phyloP scores from a whole-genome alignment of 2,797 vertebrate species.

The Salmo trutta region DNA sequence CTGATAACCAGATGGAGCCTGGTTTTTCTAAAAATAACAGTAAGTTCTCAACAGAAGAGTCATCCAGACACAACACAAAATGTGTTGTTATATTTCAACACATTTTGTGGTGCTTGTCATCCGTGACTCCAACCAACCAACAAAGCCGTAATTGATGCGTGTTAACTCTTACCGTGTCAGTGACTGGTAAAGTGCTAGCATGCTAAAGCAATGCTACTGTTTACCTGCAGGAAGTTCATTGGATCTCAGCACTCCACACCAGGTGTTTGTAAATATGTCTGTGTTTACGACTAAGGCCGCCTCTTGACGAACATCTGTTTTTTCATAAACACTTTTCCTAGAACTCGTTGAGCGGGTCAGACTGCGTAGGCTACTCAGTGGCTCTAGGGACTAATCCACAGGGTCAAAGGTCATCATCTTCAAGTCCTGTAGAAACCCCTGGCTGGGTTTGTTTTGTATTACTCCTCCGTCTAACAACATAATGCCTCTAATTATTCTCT shows the following conservation, averaged over 20 bases:
- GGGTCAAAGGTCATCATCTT: slow-evolving; percentile 55
- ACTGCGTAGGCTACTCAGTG: slow-evolving; percentile 24
- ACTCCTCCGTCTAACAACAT: slow-evolving; percentile 45
- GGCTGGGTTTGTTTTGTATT: slow-evolving; percentile 47
- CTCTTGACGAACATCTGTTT: slow-evolving; percentile 6
- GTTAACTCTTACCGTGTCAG: no score
- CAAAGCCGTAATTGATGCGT: no score
- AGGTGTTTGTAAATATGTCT: not conserved
- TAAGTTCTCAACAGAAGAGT: no score
- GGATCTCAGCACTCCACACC: not conserved
- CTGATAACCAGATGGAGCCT: not conserved
- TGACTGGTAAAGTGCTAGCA: no score
- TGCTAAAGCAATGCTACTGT: no score
- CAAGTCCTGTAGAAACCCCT: slow-evolving; percentile 48
- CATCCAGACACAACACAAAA: no score
- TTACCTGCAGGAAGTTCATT: not conserved
- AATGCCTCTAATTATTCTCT: slow-evolving; percentile 58
- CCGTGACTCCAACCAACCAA: no score
- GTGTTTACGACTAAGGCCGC: not conserved
- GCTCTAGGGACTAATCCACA: slow-evolving; percentile 67
- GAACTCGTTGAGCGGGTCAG: slow-evolving; percentile 12
- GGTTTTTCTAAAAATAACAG: no score
- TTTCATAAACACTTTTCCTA: not conserved
- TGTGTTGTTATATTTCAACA: no score
- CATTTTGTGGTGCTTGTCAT: no score